Evolutionary conservation across 2,888 invertebrate genomes (phyloP).

Genomic region (Andrena minutula): DNA sequence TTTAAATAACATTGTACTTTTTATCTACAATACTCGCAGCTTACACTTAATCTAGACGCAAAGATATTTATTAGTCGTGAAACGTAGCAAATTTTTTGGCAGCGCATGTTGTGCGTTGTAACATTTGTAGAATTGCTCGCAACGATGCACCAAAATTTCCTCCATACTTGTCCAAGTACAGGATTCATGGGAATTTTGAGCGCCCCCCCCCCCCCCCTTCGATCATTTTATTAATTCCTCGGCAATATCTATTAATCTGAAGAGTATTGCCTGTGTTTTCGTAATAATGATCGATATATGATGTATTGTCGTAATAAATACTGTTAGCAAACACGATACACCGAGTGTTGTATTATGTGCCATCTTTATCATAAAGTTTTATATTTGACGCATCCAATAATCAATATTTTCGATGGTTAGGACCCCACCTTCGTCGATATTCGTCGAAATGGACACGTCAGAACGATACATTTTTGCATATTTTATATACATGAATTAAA

Average conservation of each 20-base stretch:
- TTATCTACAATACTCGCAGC: constrained; percentile 75
- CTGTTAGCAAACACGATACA: constrained; percentile 57
- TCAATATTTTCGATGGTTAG: constrained; percentile 32
- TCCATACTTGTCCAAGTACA: constrained; percentile 2
- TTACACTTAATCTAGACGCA: constrained; percentile 63
- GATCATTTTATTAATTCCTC: constrained; percentile 40
- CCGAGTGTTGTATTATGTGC: constrained; percentile 29
- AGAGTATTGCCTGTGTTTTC: constrained; percentile 42
- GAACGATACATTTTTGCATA: constrained; percentile 34
- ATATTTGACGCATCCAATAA: constrained; percentile 25
- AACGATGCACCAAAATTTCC: constrained; percentile 24
- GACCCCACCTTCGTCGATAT: constrained; percentile 16
- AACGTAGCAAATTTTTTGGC: constrained; percentile 75
- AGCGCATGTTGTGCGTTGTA: constrained; percentile 76
- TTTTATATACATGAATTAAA: constrained; percentile 63
- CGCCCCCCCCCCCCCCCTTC: background rate
- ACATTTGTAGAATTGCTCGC: constrained; percentile 40
- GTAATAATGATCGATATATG: constrained; percentile 38
- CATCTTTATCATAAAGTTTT: constrained; percentile 12
- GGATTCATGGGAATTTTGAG: constrained; percentile 27
- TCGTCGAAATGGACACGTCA: constrained; percentile 27
- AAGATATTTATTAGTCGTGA: constrained; percentile 63
- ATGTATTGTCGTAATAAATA: constrained; percentile 70
- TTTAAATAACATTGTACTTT: constrained; percentile 78
- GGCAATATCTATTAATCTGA: constrained; percentile 37